Evolutionary conservation across 2,888 invertebrate genomes (phyloP).

Genomic region (Tryphoninae sp.): DNA sequence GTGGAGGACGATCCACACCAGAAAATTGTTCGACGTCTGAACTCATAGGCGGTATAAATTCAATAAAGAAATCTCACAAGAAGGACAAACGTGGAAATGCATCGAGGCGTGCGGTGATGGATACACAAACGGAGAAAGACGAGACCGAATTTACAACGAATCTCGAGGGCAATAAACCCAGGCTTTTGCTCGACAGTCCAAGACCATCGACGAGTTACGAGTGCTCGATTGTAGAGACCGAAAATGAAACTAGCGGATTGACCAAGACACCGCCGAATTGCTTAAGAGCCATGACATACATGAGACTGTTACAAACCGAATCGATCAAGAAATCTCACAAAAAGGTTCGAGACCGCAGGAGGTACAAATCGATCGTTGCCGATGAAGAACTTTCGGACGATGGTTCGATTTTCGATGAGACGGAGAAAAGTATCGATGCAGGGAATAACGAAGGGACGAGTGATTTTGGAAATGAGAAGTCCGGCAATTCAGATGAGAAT

Average conservation of each 20-base stretch:
- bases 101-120: slow-evolving; percentile 40
- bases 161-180: slow-evolving; percentile 18
- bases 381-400: slow-evolving; percentile 73
- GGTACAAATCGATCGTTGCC: slow-evolving; percentile 44
- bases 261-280: slow-evolving; percentile 74
- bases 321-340: slow-evolving; percentile 77
- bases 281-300: slow-evolving; percentile 67
- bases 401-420: slow-evolving; percentile 75
- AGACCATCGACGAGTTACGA: slow-evolving; percentile 66
- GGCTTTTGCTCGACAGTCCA: slow-evolving; percentile 52
- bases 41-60: slow-evolving; percentile 71
- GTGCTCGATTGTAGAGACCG: slow-evolving; percentile 16
- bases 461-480: slow-evolving; percentile 13
- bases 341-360: slow-evolving; percentile 70
- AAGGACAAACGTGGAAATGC: slow-evolving; percentile 73
- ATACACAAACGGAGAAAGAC: slow-evolving; percentile 38
- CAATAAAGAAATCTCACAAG: slow-evolving; percentile 77
- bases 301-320: slow-evolving; percentile 70
- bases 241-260: slow-evolving; percentile 8
- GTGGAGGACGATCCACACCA: slow-evolving; percentile 71
- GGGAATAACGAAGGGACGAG: slow-evolving; percentile 9
- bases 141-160: slow-evolving; percentile 13
- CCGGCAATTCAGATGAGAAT: slow-evolving; percentile 30
- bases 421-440: slow-evolving; percentile 62
- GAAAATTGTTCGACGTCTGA: slow-evolving; percentile 70